These are phyloP conservation scores for Eupithecia pulchellata DNA, from an alignment of 2,888 invertebrate species.

Conservation along the genomic window DNA sequence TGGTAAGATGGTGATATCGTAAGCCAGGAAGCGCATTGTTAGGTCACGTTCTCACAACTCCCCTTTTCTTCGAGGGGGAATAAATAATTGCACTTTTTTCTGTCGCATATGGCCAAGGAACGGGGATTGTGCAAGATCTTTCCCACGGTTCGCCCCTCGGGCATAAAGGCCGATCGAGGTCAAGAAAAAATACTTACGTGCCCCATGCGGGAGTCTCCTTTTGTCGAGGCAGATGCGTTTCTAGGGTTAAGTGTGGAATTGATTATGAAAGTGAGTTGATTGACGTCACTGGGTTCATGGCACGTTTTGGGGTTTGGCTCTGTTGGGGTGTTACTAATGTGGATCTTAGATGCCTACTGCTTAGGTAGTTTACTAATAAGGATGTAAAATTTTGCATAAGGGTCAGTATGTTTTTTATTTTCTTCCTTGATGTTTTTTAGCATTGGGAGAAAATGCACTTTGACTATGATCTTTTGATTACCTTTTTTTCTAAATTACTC, in stretches of 20 bases:
- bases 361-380: neutral
- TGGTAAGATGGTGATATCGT: conserved; percentile 73
- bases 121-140: conserved; percentile 81
- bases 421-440: neutral
- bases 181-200: conserved; percentile 82
- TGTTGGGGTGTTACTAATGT: neutral
- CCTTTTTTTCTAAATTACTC: too few species aligned
- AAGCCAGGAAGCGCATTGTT: conserved; percentile 85
- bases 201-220: conserved; percentile 78
- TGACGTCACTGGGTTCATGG: conserved; percentile 59
- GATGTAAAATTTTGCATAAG: neutral
- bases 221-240: conserved; percentile 80
- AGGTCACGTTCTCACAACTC: conserved; percentile 85
- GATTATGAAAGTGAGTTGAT: conserved; percentile 73
- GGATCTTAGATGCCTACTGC: neutral
- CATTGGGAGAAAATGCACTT: neutral
- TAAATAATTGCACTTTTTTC: conserved; percentile 86
- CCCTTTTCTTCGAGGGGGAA: conserved; percentile 84
- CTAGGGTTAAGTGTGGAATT: conserved; percentile 81
- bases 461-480: too few species aligned
- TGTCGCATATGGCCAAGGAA: conserved; percentile 85
- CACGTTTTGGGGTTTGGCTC: conserved; percentile 26
- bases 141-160: conserved; percentile 83
- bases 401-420: neutral
- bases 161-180: conserved; percentile 81